Percentiles rank a stretch among this genome's conserved stretches.
phyloP scores from a whole-genome alignment of 2,888 invertebrate species.

The Theretra japonica region DNA sequence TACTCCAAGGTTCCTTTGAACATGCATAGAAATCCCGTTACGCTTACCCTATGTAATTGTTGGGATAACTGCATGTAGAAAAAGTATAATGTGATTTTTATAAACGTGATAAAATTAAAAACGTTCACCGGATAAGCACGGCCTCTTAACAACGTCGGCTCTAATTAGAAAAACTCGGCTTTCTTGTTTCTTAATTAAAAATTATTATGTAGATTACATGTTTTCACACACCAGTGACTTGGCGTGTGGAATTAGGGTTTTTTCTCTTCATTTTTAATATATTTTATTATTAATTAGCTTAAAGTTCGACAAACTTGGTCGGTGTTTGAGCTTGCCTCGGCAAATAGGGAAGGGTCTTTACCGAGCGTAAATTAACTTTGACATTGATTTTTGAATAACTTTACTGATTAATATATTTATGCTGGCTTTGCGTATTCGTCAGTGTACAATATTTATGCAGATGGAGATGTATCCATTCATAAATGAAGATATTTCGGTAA shows the following conservation, averaged over 20 bases:
- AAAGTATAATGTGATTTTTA: background rate
- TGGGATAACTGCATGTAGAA: too few relatives aligned
- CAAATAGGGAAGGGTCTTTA: background rate
- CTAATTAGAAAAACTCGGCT: conserved; percentile 53
- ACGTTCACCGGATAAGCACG: background rate
- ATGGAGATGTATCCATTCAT: too few relatives aligned
- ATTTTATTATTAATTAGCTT: conserved; percentile 34
- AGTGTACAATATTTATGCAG: too few relatives aligned
- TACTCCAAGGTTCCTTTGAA: too few relatives aligned
- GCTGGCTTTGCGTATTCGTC: background rate
- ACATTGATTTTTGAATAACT: background rate
- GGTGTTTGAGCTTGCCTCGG: background rate
- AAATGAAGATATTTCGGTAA: too few relatives aligned
- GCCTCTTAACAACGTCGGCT: conserved; percentile 10
- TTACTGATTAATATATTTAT: background rate
- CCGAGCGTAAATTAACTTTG: background rate
- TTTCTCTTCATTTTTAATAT: conserved; percentile 36
- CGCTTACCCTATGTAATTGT: too few relatives aligned
- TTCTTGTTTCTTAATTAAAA: conserved; percentile 56
- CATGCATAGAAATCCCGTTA: too few relatives aligned
- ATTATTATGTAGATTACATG: conserved; percentile 55
- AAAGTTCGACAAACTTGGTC: conserved; percentile 36
- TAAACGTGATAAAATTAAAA: background rate
- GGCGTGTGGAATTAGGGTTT: conserved; percentile 36
- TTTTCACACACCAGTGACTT: conserved; percentile 51